Evolutionary conservation across 2,113 vertebrate genomes (phyloP).

Genomic region (Etheostoma cragini): DNA sequence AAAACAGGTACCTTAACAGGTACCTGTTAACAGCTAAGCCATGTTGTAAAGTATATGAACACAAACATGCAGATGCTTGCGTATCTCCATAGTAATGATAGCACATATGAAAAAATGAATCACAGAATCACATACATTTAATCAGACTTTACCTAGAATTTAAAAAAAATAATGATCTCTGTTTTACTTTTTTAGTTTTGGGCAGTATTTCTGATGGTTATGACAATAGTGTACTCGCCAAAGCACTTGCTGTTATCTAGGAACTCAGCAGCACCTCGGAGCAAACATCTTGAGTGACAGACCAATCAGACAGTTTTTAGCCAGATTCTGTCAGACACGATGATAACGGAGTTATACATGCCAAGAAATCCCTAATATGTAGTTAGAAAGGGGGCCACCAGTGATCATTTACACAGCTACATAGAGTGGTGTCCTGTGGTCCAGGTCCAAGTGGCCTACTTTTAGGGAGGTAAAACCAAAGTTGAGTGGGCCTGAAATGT

Average conservation of each 20-base stretch:
- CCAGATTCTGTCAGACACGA: conserved; percentile 59
- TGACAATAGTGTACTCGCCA: not conserved
- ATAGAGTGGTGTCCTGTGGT: conserved; percentile 29
- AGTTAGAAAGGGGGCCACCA: conserved; percentile 25
- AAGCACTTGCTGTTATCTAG: not conserved
- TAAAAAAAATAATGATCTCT: not conserved
- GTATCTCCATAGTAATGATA: not conserved
- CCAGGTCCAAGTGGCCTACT: conserved; percentile 1
- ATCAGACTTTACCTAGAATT: not conserved
- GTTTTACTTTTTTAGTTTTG: not conserved
- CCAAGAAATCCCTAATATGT: conserved; percentile 46
- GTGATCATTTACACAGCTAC: conserved; percentile 49
- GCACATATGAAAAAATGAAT: not conserved
- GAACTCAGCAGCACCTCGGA: not conserved
- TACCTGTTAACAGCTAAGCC: conserved; percentile 18
- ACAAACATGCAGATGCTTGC: conserved; percentile 14
- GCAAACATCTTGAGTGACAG: conserved; percentile 6
- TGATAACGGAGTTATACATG: conserved; percentile 40
- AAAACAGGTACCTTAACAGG: not conserved
- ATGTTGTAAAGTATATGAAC: not conserved
- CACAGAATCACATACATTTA: not conserved
- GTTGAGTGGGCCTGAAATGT: not conserved
- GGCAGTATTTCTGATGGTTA: not conserved
- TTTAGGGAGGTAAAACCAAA: not conserved
- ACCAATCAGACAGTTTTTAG: not conserved